Evolutionary conservation across 2,888 invertebrate species (phyloP).

Genomic region (Leucania comma): DNA sequence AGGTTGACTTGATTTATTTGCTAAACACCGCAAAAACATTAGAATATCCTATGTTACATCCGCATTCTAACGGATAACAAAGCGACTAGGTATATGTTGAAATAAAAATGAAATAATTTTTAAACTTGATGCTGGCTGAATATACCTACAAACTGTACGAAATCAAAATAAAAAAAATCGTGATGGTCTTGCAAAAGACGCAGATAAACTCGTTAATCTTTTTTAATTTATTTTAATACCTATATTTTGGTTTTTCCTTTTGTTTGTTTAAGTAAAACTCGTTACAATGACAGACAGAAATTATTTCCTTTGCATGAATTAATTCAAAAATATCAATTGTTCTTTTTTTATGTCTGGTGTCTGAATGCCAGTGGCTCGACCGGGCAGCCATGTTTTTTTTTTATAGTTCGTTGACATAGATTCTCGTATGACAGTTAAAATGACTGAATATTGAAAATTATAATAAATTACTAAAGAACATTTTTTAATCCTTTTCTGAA

Average conservation of each 20-base stretch:
- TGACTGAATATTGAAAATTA: background rate
- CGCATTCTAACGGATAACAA: too few species aligned
- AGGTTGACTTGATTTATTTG: too few species aligned
- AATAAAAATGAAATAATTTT: too few species aligned
- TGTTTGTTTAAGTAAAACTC: slow-evolving; percentile 5
- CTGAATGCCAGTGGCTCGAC: background rate
- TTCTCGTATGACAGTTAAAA: too few species aligned
- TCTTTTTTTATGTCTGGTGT: background rate
- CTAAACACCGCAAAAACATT: too few species aligned
- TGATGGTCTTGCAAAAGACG: background rate
- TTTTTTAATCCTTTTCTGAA: too few species aligned
- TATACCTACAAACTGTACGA: too few species aligned
- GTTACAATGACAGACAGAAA: slow-evolving; percentile 7
- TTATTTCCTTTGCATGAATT: slow-evolving; percentile 11
- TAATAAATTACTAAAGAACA: background rate
- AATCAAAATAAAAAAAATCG: background rate
- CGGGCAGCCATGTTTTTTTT: background rate
- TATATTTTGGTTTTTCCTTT: background rate
- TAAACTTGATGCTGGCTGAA: too few species aligned
- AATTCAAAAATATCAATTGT: background rate
- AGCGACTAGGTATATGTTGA: too few species aligned
- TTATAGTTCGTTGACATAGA: background rate
- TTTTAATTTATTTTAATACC: slow-evolving; percentile 2
- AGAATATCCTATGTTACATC: too few species aligned
- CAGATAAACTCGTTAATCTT: slow-evolving; percentile 8